A percentile compares a stretch with the other conserved stretches of the same genome.
These are phyloP conservation scores for Rhyacichthys aspro DNA, from an alignment of 2,797 vertebrate species.

Conservation along the genomic window DNA sequence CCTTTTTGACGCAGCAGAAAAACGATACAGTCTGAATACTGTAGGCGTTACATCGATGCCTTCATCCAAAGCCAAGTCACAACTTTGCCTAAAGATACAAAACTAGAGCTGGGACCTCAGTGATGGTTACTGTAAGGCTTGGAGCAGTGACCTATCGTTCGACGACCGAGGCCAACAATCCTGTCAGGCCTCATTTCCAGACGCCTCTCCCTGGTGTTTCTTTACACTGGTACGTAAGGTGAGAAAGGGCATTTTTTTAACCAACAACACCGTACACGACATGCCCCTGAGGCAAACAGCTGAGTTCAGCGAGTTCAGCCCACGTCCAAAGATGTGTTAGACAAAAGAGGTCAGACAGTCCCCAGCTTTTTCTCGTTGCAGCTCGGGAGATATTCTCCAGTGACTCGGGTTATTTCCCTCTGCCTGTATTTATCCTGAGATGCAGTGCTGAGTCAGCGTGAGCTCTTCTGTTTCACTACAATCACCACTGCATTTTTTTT, in stretches of 20 bases:
- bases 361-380: too few species aligned
- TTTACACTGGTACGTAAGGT: constrained; percentile 18
- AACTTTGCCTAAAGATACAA: background rate
- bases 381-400: constrained; percentile 10
- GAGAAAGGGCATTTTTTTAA: constrained; percentile 21
- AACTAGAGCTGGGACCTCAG: constrained; percentile 5
- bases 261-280: constrained; percentile 12
- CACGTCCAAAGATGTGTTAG: constrained; percentile 4
- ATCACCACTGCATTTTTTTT: too few species aligned
- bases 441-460: constrained; percentile 21
- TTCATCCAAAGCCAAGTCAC: constrained; percentile 23
- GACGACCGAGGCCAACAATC: constrained; percentile 2
- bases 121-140: constrained; percentile 6
- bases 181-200: constrained; percentile 16
- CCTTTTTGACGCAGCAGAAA: constrained; percentile 8
- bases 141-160: constrained; percentile 8
- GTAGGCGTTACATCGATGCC: background rate
- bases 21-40: background rate
- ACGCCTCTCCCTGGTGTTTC: background rate
- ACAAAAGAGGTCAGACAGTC: constrained; percentile 10
- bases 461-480: too few species aligned
- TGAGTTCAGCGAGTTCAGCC: constrained; percentile 30
- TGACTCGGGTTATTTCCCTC: constrained; percentile 25
- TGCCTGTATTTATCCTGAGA: constrained; percentile 23
- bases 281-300: constrained; percentile 20